Percentiles rank a stretch among this genome's conserved stretches.
phyloP scores from a whole-genome alignment of 2,888 invertebrate species.

The Amiota communis region DNA sequence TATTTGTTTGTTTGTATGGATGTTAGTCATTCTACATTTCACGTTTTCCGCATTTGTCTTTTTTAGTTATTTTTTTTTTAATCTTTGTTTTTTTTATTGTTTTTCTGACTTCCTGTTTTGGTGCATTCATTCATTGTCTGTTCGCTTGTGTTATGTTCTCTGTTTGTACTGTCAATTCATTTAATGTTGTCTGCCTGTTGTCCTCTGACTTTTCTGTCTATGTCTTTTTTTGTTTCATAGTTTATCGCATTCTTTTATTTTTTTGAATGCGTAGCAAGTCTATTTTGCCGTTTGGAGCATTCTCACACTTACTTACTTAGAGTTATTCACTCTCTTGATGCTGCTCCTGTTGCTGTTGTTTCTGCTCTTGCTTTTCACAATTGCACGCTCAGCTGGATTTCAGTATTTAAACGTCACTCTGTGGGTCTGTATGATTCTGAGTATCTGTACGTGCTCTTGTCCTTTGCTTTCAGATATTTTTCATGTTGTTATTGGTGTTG shows the following conservation, averaged over 20 bases:
- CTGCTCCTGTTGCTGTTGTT: too few species aligned
- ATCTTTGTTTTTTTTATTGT: not conserved
- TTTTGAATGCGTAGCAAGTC: not conserved
- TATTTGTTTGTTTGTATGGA: not conserved
- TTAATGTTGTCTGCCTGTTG: too few species aligned
- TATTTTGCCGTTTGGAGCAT: not conserved
- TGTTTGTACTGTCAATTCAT: not conserved
- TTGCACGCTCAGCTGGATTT: not conserved
- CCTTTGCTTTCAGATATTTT: too few species aligned
- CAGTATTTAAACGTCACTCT: not conserved
- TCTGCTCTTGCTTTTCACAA: not conserved
- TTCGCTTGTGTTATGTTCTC: constrained; percentile 6
- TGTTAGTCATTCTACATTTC: not conserved
- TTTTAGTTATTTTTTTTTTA: not conserved
- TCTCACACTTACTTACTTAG: not conserved
- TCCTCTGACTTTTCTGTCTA: not conserved
- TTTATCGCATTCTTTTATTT: not conserved
- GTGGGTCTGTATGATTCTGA: not conserved
- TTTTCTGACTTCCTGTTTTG: not conserved
- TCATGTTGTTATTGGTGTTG: too few species aligned
- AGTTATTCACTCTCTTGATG: not conserved
- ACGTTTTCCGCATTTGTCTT: not conserved
- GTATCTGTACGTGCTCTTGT: not conserved
- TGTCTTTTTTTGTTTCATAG: not conserved
- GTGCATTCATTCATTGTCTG: constrained; percentile 5